Evolutionary conservation across 2,113 vertebrate species (phyloP).

Genomic region (Triplophysa siluroides): DNA sequence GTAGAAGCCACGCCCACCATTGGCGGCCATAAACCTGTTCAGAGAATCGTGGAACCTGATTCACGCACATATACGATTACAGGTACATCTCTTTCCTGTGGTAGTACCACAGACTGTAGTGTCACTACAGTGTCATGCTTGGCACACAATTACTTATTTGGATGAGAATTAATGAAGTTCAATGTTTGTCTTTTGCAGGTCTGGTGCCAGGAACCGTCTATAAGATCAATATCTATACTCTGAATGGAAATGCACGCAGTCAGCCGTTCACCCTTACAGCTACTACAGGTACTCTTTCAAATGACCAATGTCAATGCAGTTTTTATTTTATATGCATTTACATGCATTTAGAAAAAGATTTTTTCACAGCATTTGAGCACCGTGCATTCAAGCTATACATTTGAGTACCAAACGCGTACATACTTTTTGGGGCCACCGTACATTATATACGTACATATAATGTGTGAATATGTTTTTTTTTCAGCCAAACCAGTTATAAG

Average conservation of each 20-base stretch:
- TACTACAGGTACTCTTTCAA: constrained; percentile 80
- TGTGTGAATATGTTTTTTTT: neutral
- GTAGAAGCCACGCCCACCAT: constrained; percentile 78
- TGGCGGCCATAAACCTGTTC: constrained; percentile 77
- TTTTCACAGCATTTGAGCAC: too few species aligned
- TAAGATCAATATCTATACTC: constrained; percentile 89
- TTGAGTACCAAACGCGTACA: too few species aligned
- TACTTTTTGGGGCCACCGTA: too few species aligned
- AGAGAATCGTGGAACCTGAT: constrained; percentile 80
- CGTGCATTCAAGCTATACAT: too few species aligned
- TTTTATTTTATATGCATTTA: too few species aligned
- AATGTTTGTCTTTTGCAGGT: constrained; percentile 69
- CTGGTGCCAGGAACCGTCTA: constrained; percentile 90
- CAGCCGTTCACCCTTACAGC: constrained; percentile 85
- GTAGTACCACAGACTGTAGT: neutral
- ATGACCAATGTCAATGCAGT: neutral
- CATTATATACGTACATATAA: too few species aligned
- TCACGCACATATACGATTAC: constrained; percentile 81
- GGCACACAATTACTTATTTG: neutral
- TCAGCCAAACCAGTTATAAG: constrained; percentile 80
- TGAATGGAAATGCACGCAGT: constrained; percentile 90
- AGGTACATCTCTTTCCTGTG: constrained; percentile 68
- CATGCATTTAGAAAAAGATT: too few species aligned
- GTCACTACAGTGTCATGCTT: neutral
- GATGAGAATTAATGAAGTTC: neutral